A percentile compares a stretch with the other conserved stretches of the same genome.
Evolutionary conservation across 2,888 invertebrate species (phyloP).

Genomic region (Anthoptus insignis): DNA sequence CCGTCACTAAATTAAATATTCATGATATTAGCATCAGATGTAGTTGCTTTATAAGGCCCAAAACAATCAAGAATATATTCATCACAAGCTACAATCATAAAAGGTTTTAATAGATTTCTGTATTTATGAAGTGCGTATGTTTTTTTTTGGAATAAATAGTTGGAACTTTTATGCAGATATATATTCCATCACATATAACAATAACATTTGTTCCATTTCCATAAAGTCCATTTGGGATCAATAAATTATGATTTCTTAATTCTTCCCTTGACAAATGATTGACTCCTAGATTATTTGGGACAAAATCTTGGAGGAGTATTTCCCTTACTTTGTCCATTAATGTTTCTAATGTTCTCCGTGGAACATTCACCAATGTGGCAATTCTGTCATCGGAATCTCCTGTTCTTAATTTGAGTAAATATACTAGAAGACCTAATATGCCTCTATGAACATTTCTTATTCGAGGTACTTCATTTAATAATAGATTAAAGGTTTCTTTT

Average conservation of each 20-base stretch:
- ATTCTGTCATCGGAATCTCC: slow-evolving; percentile 26
- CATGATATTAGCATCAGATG: slow-evolving; percentile 43
- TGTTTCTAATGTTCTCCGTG: slow-evolving; percentile 20
- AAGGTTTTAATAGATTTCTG: slow-evolving; percentile 43
- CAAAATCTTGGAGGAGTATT: slow-evolving; percentile 24
- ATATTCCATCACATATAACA: not conserved
- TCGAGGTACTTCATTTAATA: slow-evolving; percentile 19
- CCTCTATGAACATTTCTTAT: slow-evolving; percentile 19
- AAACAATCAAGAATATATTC: slow-evolving; percentile 45
- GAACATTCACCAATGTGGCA: not conserved
- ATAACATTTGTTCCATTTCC: not conserved
- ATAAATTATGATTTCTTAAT: slow-evolving; percentile 2
- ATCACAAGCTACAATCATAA: slow-evolving; percentile 43
- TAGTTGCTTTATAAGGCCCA: slow-evolving; percentile 44
- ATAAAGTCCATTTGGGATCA: not conserved
- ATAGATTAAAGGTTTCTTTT: slow-evolving; percentile 13
- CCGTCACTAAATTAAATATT: slow-evolving; percentile 25
- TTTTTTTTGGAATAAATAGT: no score
- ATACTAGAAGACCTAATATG: slow-evolving; percentile 9
- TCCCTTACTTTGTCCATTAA: slow-evolving; percentile 26
- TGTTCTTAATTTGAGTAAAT: slow-evolving; percentile 17
- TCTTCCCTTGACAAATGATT: slow-evolving; percentile 1
- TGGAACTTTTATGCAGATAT: not conserved
- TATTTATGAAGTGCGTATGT: slow-evolving; percentile 38
- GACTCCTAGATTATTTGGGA: slow-evolving; percentile 13